A percentile compares a stretch with the other conserved stretches of the same genome.
Evolutionary conservation across 2,797 vertebrate genomes (phyloP).

Genomic region (Prunella strophiata): DNA sequence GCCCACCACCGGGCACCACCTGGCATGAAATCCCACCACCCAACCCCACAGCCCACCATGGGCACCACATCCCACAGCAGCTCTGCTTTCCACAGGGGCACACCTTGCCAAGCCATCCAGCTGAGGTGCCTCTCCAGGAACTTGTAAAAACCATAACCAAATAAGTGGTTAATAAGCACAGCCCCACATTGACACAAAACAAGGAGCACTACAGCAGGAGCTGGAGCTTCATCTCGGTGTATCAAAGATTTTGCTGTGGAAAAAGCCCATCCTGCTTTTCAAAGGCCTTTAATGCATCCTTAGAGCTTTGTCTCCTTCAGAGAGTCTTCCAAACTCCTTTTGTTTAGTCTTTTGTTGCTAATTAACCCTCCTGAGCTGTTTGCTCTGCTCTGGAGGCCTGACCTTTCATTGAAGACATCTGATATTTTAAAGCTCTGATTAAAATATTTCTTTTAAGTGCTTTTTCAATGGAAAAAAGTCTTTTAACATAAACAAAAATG

Average conservation of each 20-base stretch:
- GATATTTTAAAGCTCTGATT: constrained; percentile 23
- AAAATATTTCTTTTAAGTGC: constrained; percentile 37
- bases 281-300: background rate
- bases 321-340: background rate
- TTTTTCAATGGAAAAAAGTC: background rate
- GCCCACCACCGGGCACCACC: background rate
- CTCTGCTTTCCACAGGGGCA: accelerated
- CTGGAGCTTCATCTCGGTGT: accelerated
- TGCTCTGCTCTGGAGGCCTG: constrained; percentile 26
- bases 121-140: background rate
- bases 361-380: constrained; percentile 47
- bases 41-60: background rate
- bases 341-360: constrained; percentile 35
- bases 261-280: background rate
- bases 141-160: no score
- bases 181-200: background rate
- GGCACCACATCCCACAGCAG: no score
- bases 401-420: constrained; percentile 23
- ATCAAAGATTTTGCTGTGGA: background rate
- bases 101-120: background rate
- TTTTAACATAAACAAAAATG: background rate
- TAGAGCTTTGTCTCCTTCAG: constrained; percentile 10
- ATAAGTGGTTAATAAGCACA: background rate
- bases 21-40: no score
- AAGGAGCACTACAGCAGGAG: background rate